phyloP scores from a whole-genome alignment of 2,113 vertebrate species.

The Delphinus delphis region DNA sequence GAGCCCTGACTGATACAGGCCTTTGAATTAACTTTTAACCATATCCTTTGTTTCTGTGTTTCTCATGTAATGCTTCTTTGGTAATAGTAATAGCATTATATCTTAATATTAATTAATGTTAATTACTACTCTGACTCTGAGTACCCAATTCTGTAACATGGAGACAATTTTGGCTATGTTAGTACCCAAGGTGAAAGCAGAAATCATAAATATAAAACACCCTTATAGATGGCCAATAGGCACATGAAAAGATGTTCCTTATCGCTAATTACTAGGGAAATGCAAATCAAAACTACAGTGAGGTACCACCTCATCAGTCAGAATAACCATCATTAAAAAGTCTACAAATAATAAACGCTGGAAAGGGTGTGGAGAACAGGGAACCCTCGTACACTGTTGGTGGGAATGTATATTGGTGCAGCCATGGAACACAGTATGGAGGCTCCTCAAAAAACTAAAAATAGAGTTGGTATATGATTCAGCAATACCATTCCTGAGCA shows the following conservation, averaged over 20 bases:
- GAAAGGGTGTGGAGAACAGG: not conserved
- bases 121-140: not conserved
- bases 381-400: not conserved
- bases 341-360: not conserved
- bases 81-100: not conserved
- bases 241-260: not conserved
- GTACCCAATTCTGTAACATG: not conserved
- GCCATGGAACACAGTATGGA: not conserved
- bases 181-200: not conserved
- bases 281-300: not conserved
- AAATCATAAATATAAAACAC: not conserved
- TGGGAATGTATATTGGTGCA: not conserved
- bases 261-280: not conserved
- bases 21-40: not conserved
- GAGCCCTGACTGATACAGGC: not conserved
- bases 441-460: not conserved
- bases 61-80: not conserved
- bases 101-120: conserved; percentile 1
- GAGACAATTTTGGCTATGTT: not conserved
- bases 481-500: not conserved
- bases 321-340: not conserved
- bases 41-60: not conserved
- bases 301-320: not conserved
- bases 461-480: not conserved
- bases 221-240: not conserved